Evolutionary conservation across 1,140 invertebrate genomes (phyloP), one percentile per base, ranked within the genome.

Genomic region (Drosophila neocordata): DNA sequence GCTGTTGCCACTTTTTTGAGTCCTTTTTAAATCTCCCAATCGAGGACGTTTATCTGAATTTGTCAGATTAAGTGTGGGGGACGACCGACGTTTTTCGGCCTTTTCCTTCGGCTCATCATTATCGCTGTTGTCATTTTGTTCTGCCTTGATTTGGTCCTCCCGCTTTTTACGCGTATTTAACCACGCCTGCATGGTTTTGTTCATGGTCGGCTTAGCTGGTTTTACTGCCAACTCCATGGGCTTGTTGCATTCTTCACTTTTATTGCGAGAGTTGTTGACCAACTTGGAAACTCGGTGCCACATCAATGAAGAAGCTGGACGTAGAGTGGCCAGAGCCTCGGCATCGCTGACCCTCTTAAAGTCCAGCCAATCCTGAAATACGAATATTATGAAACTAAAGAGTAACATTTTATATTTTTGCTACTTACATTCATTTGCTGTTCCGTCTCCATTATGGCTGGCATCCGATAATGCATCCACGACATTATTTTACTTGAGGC

Each of bases 391-490:
- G 11, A 48, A 9, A 11, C 38, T 38, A 24, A 13, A 35, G 18
- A 6, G 2, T n/a, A 0, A 57, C n/a, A 9, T 4, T 34, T 11
- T 9, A n/a, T 12, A 8, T 1, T 15, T 20, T 8, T 11, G 20
- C 18, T 1, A 83, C 91, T 91, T 91, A 95, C 95, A 71, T 94
- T 90, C 72, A 96, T 93, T 92, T 96, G 94, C 89, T 95, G 92
- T 27, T 95, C 94, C 52, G 92, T 94, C 27, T 94, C 93, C 18
- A 97, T 91, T 80, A 97, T 94, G 31, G 96, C 94, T 59, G 96
- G 96, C 94, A 96, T 95, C 85, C 96, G 93, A 80, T 97, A 94
- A 93, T 97, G 96, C 52, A 97, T 92, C 94, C 94, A 95, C 31
- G 93, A 93, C 52, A 97, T 91, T 11, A 94, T 93, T 20, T 93